Evolutionary conservation across 2,888 invertebrate species (phyloP).

Genomic region (Eustalomyia histrio): DNA sequence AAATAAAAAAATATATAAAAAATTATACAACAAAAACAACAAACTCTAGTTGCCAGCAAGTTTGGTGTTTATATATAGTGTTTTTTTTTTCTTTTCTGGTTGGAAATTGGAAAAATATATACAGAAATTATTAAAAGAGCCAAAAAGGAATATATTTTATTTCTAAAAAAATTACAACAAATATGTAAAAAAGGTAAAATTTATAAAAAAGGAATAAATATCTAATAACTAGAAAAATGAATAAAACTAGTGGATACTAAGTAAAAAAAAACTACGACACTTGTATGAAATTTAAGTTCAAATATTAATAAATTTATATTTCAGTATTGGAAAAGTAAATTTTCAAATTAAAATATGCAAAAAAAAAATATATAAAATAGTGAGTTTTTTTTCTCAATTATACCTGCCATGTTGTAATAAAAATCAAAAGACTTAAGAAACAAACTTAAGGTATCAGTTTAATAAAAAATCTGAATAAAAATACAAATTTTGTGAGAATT

Average conservation of each 20-base stretch:
- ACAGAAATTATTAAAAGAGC: slow-evolving; percentile 46
- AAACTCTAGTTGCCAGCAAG: slow-evolving; percentile 64
- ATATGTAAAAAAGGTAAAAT: slow-evolving; percentile 57
- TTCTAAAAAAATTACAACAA: slow-evolving; percentile 37
- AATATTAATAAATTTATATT: no score
- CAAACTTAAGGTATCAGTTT: slow-evolving; percentile 9
- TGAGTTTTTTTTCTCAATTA: no score
- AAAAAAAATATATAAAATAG: no score
- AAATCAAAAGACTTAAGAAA: slow-evolving; percentile 56
- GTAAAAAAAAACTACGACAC: no score
- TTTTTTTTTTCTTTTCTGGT: slow-evolving; percentile 48
- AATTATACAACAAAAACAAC: slow-evolving; percentile 61
- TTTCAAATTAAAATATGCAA: no score
- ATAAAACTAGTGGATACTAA: no score
- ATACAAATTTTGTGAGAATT: no score
- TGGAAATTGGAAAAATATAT: slow-evolving; percentile 62
- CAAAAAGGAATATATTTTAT: slow-evolving; percentile 44
- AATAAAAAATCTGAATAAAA: neutral
- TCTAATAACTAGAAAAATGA: no score
- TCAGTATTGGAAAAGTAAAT: no score
- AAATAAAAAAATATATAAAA: neutral
- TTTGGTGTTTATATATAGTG: slow-evolving; percentile 60
- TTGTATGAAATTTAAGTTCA: no score
- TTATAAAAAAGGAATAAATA: slow-evolving; percentile 1
- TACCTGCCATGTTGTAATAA: no score